These are phyloP conservation scores for Tigriopus californicus DNA, from an alignment of 2,888 invertebrate genomes.

Conservation along the genomic window DNA sequence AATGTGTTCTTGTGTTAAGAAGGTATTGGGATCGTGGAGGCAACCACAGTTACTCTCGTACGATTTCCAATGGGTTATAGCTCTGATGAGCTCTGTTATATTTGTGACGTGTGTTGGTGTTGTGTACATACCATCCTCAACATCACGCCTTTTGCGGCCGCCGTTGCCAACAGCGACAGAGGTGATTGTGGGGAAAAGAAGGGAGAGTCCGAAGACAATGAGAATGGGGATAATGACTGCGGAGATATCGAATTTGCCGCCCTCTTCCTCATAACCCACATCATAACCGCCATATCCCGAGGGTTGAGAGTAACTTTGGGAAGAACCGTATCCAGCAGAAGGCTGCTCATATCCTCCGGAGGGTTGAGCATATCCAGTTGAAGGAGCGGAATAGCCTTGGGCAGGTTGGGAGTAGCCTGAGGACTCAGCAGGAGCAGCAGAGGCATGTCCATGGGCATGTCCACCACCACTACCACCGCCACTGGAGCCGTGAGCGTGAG, in stretches of 20 bases:
- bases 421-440: not conserved
- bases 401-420: not conserved
- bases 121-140: constrained; percentile 7
- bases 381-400: not conserved
- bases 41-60: too few relatives aligned
- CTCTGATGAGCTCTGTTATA: too few relatives aligned
- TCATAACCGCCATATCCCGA: constrained; percentile 21
- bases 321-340: not conserved
- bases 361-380: not conserved
- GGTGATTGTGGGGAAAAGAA: constrained; percentile 15
- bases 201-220: constrained; percentile 3
- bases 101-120: not conserved
- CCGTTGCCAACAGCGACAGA: constrained; percentile 1
- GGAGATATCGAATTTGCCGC: not conserved
- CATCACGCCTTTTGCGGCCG: not conserved
- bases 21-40: too few relatives aligned
- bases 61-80: too few relatives aligned
- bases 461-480: not conserved
- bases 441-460: not conserved
- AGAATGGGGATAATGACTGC: constrained; percentile 1
- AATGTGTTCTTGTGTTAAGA: too few relatives aligned
- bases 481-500: not conserved
- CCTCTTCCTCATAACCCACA: not conserved
- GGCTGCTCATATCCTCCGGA: not conserved
- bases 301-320: not conserved